Conservation (phyloP, 1,140 invertebrate species). For the Musca domestica region DNA sequence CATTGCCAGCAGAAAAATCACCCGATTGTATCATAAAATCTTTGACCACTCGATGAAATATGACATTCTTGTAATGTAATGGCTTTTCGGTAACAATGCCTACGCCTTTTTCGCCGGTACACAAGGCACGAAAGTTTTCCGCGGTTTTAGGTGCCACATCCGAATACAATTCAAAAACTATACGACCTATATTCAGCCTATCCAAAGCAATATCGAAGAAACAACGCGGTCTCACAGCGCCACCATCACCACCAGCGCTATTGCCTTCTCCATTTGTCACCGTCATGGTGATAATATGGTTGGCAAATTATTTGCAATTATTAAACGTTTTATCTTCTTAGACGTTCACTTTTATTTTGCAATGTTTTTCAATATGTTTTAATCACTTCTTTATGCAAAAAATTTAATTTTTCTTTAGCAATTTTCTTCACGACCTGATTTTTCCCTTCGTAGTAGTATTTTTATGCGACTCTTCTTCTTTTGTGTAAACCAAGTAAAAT, state of each 20-base stretch:
- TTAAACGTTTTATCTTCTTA: no score
- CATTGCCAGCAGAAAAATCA: conserved; percentile 85
- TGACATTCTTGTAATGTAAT: conserved; percentile 74
- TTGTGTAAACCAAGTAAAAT: no score
- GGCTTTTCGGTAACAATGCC: conserved; percentile 71
- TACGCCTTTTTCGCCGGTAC: conserved; percentile 83
- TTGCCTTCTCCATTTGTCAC: conserved; percentile 43
- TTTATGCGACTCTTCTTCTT: no score
- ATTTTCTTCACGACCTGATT: conserved; percentile 2
- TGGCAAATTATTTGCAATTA: no score
- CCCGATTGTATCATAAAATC: conserved; percentile 90
- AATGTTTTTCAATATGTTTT: no score
- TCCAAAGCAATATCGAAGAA: conserved; percentile 94
- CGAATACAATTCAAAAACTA: conserved; percentile 91
- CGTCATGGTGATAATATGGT: conserved; percentile 33
- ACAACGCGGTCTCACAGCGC: conserved; percentile 60
- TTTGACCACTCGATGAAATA: conserved; percentile 90
- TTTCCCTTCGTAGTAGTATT: no score
- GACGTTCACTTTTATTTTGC: no score
- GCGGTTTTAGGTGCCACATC: conserved; percentile 91
- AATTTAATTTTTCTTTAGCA: neutral
- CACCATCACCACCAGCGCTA: neutral
- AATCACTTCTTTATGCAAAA: no score
- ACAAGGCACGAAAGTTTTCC: conserved; percentile 90
- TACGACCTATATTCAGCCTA: conserved; percentile 78